A percentile compares a stretch with the other conserved stretches of the same genome.
Conservation (phyloP, 2,113 vertebrate genomes). For the Mesoclemmys tuberculata region DNA sequence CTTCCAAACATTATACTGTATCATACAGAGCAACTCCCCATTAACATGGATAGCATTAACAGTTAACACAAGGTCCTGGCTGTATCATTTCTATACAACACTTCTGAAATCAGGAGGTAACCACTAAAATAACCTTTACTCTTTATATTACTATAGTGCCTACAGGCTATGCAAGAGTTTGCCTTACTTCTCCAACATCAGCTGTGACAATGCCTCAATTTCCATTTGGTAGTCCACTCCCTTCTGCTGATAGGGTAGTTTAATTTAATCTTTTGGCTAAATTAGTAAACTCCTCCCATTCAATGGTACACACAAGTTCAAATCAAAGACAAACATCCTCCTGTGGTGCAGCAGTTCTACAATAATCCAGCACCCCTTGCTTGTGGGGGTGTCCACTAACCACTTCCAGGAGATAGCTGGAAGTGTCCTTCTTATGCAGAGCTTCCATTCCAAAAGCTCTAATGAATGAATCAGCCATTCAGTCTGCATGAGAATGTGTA, state of each 20-base stretch:
- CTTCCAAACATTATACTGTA: background rate
- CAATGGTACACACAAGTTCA: background rate
- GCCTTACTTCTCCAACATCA: background rate
- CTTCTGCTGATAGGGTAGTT: background rate
- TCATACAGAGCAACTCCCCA: too few relatives aligned
- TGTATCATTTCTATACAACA: background rate
- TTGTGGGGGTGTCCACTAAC: background rate
- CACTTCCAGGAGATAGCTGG: background rate
- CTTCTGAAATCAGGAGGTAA: background rate
- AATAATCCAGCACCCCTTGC: background rate
- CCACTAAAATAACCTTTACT: background rate
- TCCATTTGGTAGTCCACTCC: background rate
- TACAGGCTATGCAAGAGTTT: background rate
- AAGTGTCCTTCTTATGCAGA: too few relatives aligned
- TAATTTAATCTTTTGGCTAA: background rate
- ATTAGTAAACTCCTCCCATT: background rate
- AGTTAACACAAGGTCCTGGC: background rate
- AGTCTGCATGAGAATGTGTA: background rate
- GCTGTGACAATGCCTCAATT: background rate
- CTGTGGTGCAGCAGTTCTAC: background rate
- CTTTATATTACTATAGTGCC: background rate
- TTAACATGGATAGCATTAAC: background rate
- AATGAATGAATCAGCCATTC: background rate
- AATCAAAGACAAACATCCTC: background rate
- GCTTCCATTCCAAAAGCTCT: background rate